Conservation (phyloP, 2,888 invertebrate genomes). For the Drosophila barbarae region DNA sequence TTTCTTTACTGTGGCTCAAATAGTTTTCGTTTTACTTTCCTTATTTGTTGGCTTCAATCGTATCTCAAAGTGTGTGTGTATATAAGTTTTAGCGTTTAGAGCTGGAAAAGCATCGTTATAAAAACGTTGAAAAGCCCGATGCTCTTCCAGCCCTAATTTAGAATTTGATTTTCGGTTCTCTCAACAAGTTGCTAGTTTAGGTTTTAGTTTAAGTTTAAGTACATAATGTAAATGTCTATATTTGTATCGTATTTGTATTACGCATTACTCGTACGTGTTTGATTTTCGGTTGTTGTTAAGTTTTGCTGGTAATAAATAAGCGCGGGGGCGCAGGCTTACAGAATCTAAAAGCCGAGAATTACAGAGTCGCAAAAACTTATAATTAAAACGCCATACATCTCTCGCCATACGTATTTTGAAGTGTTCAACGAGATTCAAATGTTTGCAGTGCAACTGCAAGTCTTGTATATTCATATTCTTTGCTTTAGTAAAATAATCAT, state of each 20-base stretch:
- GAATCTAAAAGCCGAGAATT: conserved; percentile 37
- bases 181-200: conserved; percentile 66
- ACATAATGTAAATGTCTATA: conserved; percentile 60
- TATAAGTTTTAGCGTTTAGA: conserved; percentile 34
- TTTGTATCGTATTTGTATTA: conserved; percentile 58
- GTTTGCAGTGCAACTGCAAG: conserved; percentile 46
- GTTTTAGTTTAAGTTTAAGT: conserved; percentile 57
- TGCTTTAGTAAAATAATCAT: conserved; percentile 27
- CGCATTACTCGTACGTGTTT: conserved; percentile 59
- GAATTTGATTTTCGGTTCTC: conserved; percentile 64
- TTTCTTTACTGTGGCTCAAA: conserved; percentile 23
- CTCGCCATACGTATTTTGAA: conserved; percentile 12
- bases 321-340: conserved; percentile 45
- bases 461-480: conserved; percentile 35
- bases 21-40: conserved; percentile 1
- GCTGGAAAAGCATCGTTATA: conserved; percentile 35
- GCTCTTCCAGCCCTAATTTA: conserved; percentile 35
- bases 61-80: conserved; percentile 62
- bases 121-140: conserved; percentile 13
- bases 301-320: conserved; percentile 58
- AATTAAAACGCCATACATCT: conserved; percentile 27
- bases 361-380: conserved; percentile 36
- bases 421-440: conserved; percentile 46
- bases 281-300: conserved; percentile 61
- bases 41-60: conserved; percentile 41